Evolutionary conservation across 2,113 vertebrate genomes (phyloP), one percentile per base, ranked within the genome.

Genomic region (Sturnira hondurensis): DNA sequence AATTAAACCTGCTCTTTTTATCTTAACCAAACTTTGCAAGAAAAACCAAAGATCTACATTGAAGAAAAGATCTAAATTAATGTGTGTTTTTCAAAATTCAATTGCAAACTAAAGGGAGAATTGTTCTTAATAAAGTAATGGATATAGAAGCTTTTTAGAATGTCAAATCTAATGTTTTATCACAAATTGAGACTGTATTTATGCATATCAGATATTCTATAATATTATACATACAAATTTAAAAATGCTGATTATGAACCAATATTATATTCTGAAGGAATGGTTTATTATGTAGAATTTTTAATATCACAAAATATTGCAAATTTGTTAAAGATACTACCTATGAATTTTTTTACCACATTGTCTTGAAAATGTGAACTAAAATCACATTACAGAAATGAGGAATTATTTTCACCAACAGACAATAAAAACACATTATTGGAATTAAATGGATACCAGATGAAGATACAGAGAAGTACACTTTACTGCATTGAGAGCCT

Each of bases 1-100:
- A 86, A 89, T 86, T 89, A 73, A 96, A 93, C 86, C 85, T 58
- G 36, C 1, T 84, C 22, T 28, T 91, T 94, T 78, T 82, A 63
- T 15, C 1, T 43, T 78, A 86, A 28, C 22, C 58, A 91, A 56
- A 86, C 5, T 82, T 78, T 17, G 41, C 14, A 43, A 13, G 19
- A 38, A 54, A 96, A 91, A 91, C 7, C 38, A 88, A 82, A 71
- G 26, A 77, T 47, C 6, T 81, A 19, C 36, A 67, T 56, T 58
- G n/a, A 82, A 91, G 36, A 85, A 89, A 87, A 91, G 1, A 88
- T 43, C 68, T 78, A 73, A 93, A 16, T 88, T 89, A 43, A 81
- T 89, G 22, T 50, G 8, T 74, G 76, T 80, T 92, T 93, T 0
- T 45, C 91, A 93, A 95, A 86, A 54, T 52, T 90, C 38, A 78